Conservation (phyloP, 2,113 vertebrate species). For the Paracanthobrama guichenoti region DNA sequence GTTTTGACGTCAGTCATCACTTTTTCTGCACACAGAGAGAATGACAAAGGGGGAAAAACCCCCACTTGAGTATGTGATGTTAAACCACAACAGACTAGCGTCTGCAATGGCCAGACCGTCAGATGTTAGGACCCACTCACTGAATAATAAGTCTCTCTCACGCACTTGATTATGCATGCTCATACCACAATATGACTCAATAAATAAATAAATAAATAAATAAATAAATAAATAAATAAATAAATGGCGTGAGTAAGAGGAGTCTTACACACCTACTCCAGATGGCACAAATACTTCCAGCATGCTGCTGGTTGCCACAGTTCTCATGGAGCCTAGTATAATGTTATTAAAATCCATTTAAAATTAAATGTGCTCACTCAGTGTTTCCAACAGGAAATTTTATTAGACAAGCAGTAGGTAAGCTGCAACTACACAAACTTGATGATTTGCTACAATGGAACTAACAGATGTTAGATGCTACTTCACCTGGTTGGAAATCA, state of each 20-base stretch:
- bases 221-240: slow-evolving; percentile 16
- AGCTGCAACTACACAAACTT: slow-evolving; percentile 1
- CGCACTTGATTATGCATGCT: slow-evolving; percentile 50
- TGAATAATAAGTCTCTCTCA: slow-evolving; percentile 47
- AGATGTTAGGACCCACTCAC: slow-evolving; percentile 1
- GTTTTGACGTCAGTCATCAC: slow-evolving; percentile 14
- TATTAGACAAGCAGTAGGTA: slow-evolving; percentile 1
- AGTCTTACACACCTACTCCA: slow-evolving; percentile 47
- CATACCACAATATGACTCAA: slow-evolving; percentile 37
- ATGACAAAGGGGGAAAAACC: slow-evolving; percentile 7
- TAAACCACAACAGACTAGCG: slow-evolving; percentile 26
- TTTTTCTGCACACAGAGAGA: not conserved
- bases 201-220: not conserved
- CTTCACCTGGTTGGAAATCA: not conserved
- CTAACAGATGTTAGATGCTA: slow-evolving; percentile 10
- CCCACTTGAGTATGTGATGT: not conserved
- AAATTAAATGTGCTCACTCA: slow-evolving; percentile 50
- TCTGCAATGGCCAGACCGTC: slow-evolving; percentile 6
- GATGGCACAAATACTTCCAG: slow-evolving; percentile 41
- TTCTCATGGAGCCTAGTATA: slow-evolving; percentile 56
- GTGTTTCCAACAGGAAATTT: not conserved
- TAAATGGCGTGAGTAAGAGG: slow-evolving; percentile 54
- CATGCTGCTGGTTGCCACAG: not conserved
- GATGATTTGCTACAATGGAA: not conserved
- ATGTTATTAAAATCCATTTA: slow-evolving; percentile 36